Conservation (phyloP, 2,888 invertebrate species). For the Nephrotoma flavescens region DNA sequence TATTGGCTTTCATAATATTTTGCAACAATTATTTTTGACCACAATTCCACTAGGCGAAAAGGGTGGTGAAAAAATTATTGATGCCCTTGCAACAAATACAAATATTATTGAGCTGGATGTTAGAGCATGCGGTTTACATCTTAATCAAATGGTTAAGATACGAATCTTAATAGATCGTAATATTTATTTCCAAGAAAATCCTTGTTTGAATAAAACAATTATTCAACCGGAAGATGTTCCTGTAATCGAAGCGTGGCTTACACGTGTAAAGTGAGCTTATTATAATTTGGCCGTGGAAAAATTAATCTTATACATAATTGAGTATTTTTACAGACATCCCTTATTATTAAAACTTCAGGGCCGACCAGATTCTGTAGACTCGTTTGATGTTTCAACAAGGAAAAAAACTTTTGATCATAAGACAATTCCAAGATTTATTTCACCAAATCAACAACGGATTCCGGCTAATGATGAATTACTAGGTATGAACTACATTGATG, state of each 20-base stretch:
- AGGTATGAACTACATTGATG: neutral
- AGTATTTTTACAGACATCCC: constrained; percentile 7
- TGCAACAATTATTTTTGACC: neutral
- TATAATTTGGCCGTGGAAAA: neutral
- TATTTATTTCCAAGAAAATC: constrained; percentile 8
- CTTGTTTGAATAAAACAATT: constrained; percentile 4
- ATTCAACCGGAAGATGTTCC: constrained; percentile 2
- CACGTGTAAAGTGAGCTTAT: constrained; percentile 4
- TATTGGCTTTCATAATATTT: neutral
- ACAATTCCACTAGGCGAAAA: constrained; percentile 3
- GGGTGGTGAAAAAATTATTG: constrained; percentile 6
- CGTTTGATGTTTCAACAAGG: neutral
- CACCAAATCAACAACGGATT: neutral
- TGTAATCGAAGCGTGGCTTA: constrained; percentile 2
- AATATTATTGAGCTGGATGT: constrained; percentile 4
- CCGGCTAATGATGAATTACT: neutral
- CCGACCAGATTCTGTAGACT: neutral
- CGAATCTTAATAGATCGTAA: constrained; percentile 6
- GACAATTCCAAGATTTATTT: neutral
- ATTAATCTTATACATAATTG: neutral
- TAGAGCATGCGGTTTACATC: constrained; percentile 7
- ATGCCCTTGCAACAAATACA: neutral
- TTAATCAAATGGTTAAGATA: constrained; percentile 7
- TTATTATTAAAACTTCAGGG: constrained; percentile 5
- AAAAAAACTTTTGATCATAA: neutral